phyloP scores from a whole-genome alignment of 2,888 invertebrate species.

The Priocnemis perturbator region DNA sequence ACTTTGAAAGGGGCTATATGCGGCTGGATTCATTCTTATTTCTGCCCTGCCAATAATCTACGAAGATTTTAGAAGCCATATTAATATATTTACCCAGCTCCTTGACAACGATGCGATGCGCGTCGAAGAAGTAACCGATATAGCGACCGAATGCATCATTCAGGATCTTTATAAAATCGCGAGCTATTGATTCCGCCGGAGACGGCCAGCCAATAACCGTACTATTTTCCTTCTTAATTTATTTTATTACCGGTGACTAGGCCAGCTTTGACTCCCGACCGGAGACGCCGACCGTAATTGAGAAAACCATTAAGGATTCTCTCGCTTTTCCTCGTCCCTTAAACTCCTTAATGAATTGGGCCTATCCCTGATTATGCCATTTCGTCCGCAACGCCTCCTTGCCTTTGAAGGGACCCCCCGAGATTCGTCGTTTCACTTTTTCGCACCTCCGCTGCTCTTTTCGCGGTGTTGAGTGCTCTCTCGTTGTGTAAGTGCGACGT shows the following conservation, averaged over 20 bases:
- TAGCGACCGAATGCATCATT: too few relatives aligned
- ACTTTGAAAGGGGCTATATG: neutral
- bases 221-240: conserved; percentile 63
- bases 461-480: conserved; percentile 33
- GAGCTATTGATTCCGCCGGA: conserved; percentile 12
- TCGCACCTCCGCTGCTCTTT: conserved; percentile 54
- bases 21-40: too few relatives aligned
- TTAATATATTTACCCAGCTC: neutral
- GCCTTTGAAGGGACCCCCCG: conserved; percentile 50
- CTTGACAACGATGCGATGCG: too few relatives aligned
- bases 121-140: too few relatives aligned
- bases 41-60: neutral
- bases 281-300: conserved; percentile 52
- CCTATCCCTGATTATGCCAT: conserved; percentile 65
- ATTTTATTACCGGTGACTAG: conserved; percentile 61
- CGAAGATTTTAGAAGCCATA: neutral
- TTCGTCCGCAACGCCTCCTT: conserved; percentile 49
- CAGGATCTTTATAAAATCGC: conserved; percentile 9
- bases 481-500: conserved; percentile 25
- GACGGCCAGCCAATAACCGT: conserved; percentile 60
- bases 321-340: conserved; percentile 43
- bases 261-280: conserved; percentile 47
- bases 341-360: conserved; percentile 68
- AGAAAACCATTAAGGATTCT: conserved; percentile 57
- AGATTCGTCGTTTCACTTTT: conserved; percentile 59